Evolutionary conservation across 2,888 invertebrate genomes (phyloP), one percentile per base, ranked within the genome.

Genomic region (Tetramorium bicarinatum): DNA sequence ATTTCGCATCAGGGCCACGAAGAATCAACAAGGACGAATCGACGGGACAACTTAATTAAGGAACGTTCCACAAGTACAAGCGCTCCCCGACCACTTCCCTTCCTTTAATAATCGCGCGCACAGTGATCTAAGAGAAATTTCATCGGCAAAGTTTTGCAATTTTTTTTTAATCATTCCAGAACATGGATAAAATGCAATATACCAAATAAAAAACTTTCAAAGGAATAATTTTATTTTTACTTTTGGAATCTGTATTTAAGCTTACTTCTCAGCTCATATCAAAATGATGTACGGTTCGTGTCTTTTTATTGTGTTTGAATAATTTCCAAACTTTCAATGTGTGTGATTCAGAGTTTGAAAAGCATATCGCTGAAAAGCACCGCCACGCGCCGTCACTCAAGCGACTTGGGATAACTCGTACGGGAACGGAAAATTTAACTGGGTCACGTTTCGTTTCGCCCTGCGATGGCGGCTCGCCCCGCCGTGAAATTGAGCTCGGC

Each of bases 401-500:
- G 29, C 54, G 52, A 64, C 54, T 64, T 44, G 18, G 29, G 38
- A 15, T 61, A 52, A 3, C 18, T 38, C 44, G 29, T 21, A 54
- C 15, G 56, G 74, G 69, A 54, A 77, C 64, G 69, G 44, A 21
- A 61, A 62, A 77, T 87, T 83, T 86, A 89, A 88, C 89, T 87
- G 85, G 88, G 89, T 88, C 89, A 85, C 85, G 79, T 87, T 87
- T 87, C 86, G 88, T 87, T 84, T 88, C 86, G 83, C 47, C 79
- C 80, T 44, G 88, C 81, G 54, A 80, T 80, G 72, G 61, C 69
- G 86, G 81, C 83, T 89, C 85, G 83, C 67, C 85, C 59, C 85
- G 85, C 87, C 87, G 89, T 89, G 89, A 89, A 89, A 88, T 89
- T 89, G 87, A 88, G 75, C 86, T 49, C 66, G 66, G 59, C 34